Evolutionary conservation across 2,888 invertebrate species (phyloP), one percentile per base, ranked within the genome.

Genomic region (Thera britannica): DNA sequence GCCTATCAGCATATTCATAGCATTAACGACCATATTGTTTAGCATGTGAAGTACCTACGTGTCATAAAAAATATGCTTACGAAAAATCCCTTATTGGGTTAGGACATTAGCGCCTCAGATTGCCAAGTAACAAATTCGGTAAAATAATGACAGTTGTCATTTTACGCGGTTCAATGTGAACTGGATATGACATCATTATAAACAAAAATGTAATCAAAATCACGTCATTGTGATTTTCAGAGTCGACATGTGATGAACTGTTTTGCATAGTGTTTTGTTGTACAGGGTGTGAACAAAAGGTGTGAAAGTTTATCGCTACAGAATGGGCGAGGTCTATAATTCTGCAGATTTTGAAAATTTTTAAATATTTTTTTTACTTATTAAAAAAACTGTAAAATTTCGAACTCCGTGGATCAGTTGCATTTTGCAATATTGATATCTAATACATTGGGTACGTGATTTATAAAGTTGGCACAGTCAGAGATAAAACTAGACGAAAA

Each of bases 61-160:
- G 4, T 36, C n/a, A 23, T 23, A 23, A 23, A 52, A 58, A 54
- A 58, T 52, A 65, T 66, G 52, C 63, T 54, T 63, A 62, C 36
- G 68, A 61, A n/a, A 67, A 66, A 3, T 3, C 34, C 9, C 66
- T 8, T 46, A 70, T 71, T 51, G 23, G 44, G 62, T 72, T 65
- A 74, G 70, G 72, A 63, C 67, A 73, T 74, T 68, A 70, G 68
- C 69, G 60, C 61, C 70, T 67, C 58, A 65, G 34, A 51, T 62
- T 78, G 75, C 77, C 79, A 79, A 76, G 75, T 77, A 78, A 71
- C 58, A 44, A 65, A 72, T 65, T 65, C 44, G 56, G 67, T 72
- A 60, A 68, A 48, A 65, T 41, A 59, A 59, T 58, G 51, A 60
- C n/a, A 52, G 51, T 12, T 56, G 55, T 55, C 59, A 48, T 55